Base-by-base conservation (phyloP, 2,797 vertebrate genomes). In the Eurystomus glaucurus region DNA sequence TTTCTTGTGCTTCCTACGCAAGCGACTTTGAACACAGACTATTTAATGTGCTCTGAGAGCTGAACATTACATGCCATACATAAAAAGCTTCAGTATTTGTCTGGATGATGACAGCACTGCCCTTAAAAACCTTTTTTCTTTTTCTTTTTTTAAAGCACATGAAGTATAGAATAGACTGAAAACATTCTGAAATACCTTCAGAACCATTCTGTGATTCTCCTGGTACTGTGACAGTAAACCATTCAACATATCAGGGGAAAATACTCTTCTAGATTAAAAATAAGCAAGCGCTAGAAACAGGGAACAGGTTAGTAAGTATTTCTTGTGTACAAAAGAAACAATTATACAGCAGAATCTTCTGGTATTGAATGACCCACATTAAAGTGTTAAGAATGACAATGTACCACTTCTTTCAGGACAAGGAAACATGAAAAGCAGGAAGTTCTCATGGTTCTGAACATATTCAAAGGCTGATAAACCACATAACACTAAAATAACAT, bases 41-140 rank as follows among this genome's bases (percentile, higher is more conserved):
- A 97, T 71, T 62, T 82, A 97, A 94, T 28, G 37, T 33, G 21
- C 74, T 95, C 78, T 33, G 31, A 85, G 37, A 92, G 61, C 71
- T 91, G 72, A 64, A 94, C 88, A 84, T 74, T 74, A 85, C 41
- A 89, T 57, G 39, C 25, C 55, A 78, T 25, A 83, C 41, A 87
- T 39, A 83, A 83, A 93, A 89, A 82, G 17, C 19, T 74, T 83
- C 21, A 1, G 1, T 90, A 61, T 95, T 87, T 76, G 84, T 39
- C 68, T 64, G n/a, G 37, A 65, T 37, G 11, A 55, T 35, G 35
- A 31, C 15, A 55, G 29, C 9, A 61, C 26, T 46, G 21, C 41
- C 43, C 41, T 81, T 39, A 31, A 60, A 88, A 61, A 21, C 2
- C 6, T 26, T 64, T 29, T 23, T 35, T 20, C 6, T 39, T 8